A percentile compares a stretch with the other conserved stretches of the same genome.
Evolutionary conservation across 2,797 vertebrate species (phyloP).

Genomic region (Anguilla marmorata): DNA sequence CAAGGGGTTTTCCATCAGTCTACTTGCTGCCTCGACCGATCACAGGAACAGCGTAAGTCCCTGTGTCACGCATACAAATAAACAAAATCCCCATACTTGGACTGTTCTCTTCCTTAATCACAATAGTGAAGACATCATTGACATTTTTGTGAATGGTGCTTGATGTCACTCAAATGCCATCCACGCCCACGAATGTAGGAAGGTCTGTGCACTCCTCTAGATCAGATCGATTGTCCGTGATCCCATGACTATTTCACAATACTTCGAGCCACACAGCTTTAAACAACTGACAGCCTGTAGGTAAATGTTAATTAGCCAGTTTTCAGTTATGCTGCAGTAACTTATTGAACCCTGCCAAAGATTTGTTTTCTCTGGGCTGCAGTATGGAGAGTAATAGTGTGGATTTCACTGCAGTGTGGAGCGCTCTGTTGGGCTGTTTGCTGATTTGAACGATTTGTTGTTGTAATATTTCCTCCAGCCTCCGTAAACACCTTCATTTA

Average conservation of each 20-base stretch:
- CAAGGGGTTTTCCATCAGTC: slow-evolving; percentile 2
- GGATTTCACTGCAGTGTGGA: neutral
- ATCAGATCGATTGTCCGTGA: neutral
- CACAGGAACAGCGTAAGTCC: slow-evolving; percentile 42
- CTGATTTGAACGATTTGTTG: neutral
- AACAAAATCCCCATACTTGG: neutral
- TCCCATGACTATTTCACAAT: neutral
- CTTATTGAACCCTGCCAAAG: too few relatives aligned
- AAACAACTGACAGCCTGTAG: too few relatives aligned
- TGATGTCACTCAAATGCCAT: neutral
- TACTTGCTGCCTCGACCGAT: slow-evolving; percentile 19
- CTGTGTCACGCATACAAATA: neutral
- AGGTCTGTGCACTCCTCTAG: neutral
- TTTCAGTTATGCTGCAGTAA: too few relatives aligned
- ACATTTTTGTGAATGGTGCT: neutral
- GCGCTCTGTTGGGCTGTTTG: too few relatives aligned
- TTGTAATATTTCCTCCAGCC: neutral
- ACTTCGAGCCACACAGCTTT: too few relatives aligned
- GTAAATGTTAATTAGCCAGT: too few relatives aligned
- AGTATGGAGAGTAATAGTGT: neutral
- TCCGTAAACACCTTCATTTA: neutral
- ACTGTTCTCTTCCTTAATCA: neutral
- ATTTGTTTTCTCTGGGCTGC: neutral
- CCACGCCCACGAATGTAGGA: neutral
- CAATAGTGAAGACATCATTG: neutral